Base-by-base conservation (phyloP, 2,797 vertebrate species). In the Enteromius trimaculatus region DNA sequence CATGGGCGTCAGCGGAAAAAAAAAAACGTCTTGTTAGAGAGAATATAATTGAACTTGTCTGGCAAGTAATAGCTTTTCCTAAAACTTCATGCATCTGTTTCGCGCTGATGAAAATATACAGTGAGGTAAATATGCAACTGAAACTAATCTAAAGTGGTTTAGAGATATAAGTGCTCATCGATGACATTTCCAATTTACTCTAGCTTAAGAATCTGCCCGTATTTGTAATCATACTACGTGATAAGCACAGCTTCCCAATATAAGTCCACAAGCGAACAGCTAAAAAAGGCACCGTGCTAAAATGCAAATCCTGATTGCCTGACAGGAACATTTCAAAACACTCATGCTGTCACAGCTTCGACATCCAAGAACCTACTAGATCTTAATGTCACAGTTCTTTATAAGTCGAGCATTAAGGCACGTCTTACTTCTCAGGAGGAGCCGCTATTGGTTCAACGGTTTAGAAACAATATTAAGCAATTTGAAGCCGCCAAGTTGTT, bases 171-270 rank as follows among this genome's bases (percentile, higher is more conserved):
- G 85, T 81, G 77, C 39, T 87, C 85, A 75, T 86, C 76, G 76
- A 86, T 84, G 86, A 88, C 88, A 89, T 90, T 89, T 89, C 84
- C 82, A 90, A 90, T 90, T 90, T 87, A 88, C 82, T 77, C 71
- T 37, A 84, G 85, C 79, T 87, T 89, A 88, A 86, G 84, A 85
- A 77, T 72, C 53, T 49, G 66, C 66, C 70, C 64, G 29, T 83
- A 85, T 78, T 84, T 85, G 29, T 72, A 83, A 81, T 77, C 49
- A 84, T 62, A 79, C 49, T 80, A 72, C 64, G 74, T 80, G 80
- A 86, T 82, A 71, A 85, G 79, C 55, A 80, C 34, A 62, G 82
- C 68, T 81, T 68, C 64, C 71, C 60, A 34, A 66, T 13, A 82
- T 87, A 80, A 88, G 79, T 84, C 55, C 64, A 55, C 8, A 17